Percentiles rank a stretch among this genome's conserved stretches.
Conservation (phyloP, 2,797 vertebrate species). For the Vireo griseus region DNA sequence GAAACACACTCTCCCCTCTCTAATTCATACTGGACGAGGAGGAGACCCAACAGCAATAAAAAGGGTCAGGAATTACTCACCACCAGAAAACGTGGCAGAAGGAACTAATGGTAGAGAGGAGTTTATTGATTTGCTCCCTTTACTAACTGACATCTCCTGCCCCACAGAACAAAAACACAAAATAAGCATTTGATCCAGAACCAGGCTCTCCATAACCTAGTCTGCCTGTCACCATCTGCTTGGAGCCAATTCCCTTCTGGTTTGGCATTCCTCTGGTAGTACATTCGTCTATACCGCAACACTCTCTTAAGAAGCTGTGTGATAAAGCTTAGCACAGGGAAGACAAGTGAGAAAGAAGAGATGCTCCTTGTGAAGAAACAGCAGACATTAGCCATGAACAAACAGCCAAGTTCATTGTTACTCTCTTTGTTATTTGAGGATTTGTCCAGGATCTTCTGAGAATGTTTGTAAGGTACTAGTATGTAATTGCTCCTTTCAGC, state of each 20-base stretch:
- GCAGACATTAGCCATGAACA: neutral
- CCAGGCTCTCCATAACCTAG: neutral
- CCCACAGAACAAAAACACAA: neutral
- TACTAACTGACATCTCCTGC: neutral
- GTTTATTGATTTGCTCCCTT: neutral
- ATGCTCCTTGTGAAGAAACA: neutral
- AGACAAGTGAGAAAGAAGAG: neutral
- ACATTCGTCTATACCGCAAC: accelerated
- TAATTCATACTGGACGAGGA: neutral
- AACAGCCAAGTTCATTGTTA: neutral
- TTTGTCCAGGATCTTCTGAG: neutral
- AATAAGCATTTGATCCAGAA: neutral
- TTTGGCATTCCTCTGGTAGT: neutral
- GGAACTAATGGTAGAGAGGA: neutral
- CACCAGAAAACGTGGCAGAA: neutral
- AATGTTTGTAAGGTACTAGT: neutral
- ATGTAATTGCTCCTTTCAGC: neutral
- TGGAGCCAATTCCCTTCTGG: neutral
- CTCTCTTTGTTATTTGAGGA: neutral
- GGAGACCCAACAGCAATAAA: neutral
- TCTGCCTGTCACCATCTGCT: neutral
- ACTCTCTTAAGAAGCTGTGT: neutral
- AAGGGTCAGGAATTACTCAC: neutral
- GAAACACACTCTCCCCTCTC: neutral
- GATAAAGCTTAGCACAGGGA: neutral